A percentile compares a stretch with the other conserved stretches of the same genome.
These are phyloP conservation scores for Rotaria sp. DNA, from an alignment of 2,888 invertebrate genomes.

Conservation along the genomic window DNA sequence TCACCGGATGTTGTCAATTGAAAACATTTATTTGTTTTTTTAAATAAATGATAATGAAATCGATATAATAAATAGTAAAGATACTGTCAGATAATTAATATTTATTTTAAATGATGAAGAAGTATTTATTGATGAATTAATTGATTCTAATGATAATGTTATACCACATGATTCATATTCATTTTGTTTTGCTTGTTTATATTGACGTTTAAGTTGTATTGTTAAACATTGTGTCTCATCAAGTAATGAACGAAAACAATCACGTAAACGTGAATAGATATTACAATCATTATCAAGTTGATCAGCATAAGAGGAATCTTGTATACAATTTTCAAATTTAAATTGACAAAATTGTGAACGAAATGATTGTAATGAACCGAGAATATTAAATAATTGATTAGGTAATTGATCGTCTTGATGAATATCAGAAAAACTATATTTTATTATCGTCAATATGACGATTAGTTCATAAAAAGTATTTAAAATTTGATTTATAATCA, in stretches of 20 bases:
- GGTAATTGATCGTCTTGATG: neutral
- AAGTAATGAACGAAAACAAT: neutral
- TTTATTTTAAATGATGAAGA: neutral
- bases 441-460: neutral
- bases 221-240: slow-evolving; percentile 20
- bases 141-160: neutral
- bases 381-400: neutral
- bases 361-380: neutral
- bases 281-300: neutral
- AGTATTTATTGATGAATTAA: neutral
- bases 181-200: neutral
- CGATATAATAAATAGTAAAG: neutral
- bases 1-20: neutral
- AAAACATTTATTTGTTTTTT: neutral
- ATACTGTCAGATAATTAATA: neutral
- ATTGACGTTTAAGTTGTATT: slow-evolving; percentile 16
- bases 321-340: slow-evolving; percentile 25
- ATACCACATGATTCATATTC: slow-evolving; percentile 21
- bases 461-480: neutral
- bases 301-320: neutral
- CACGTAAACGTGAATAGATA: slow-evolving; percentile 28
- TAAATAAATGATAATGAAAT: neutral
- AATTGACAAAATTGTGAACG: slow-evolving; percentile 14
- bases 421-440: neutral
- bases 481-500: neutral